These are phyloP conservation scores for Trematocara macrostoma DNA, from an alignment of 2,113 vertebrate species.

Conservation along the genomic window DNA sequence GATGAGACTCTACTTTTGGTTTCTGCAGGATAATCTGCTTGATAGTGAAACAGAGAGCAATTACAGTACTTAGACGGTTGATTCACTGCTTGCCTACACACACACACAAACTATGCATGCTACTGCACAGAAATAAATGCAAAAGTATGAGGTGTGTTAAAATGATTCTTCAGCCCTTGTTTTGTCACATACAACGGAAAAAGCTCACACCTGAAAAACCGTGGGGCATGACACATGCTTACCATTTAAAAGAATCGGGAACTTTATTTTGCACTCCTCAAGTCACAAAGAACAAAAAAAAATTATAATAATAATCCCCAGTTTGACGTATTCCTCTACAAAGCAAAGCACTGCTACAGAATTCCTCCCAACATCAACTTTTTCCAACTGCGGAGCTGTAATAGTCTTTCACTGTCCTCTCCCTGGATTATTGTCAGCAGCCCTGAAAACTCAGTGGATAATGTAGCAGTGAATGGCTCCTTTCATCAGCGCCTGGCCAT, in stretches of 20 bases:
- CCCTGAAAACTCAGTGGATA: slow-evolving; percentile 36
- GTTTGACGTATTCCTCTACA: background rate
- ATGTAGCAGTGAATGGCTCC: slow-evolving; percentile 42
- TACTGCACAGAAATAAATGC: background rate
- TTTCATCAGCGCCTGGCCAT: slow-evolving; percentile 45
- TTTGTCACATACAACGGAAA: background rate
- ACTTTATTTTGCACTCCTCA: background rate
- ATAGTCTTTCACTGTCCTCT: slow-evolving; percentile 33
- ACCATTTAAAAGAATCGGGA: background rate
- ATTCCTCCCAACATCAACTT: background rate
- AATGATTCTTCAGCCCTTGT: background rate
- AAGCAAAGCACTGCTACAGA: background rate
- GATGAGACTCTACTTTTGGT: background rate
- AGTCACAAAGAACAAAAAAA: background rate
- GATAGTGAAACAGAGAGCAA: background rate
- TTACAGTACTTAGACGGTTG: background rate
- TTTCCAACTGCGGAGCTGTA: background rate
- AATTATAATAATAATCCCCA: background rate
- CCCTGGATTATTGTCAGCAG: slow-evolving; percentile 28
- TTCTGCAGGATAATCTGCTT: background rate
- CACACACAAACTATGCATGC: background rate
- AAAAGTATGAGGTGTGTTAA: background rate
- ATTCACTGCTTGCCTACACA: background rate
- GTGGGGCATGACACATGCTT: background rate
- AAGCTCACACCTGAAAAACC: background rate